Evolutionary conservation across 2,888 invertebrate species (phyloP), one percentile per base, ranked within the genome.

Genomic region (Anaspis maculata): DNA sequence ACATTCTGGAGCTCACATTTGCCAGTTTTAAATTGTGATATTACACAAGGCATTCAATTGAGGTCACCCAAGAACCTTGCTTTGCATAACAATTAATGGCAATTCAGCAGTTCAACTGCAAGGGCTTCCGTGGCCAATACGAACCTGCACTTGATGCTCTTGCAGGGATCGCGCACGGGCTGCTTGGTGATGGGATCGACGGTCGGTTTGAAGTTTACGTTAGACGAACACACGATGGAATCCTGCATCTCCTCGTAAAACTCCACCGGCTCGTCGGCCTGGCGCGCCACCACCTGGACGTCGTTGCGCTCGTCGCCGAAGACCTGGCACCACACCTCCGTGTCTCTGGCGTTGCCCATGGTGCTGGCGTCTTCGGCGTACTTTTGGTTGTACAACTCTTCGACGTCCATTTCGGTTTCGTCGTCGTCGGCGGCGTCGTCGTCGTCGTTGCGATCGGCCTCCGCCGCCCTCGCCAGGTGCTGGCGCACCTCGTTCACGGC

Each of bases 131-230:
- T n/a, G n/a, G n/a, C n/a, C n/a, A n/a, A n/a, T n/a, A n/a, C n/a
- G n/a, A n/a, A n/a, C n/a, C n/a, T n/a, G n/a, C 60, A 60, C 15
- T 32, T 45, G 16, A 30, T 49, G 34, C 51, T 59, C 24, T 46
- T 46, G 26, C 51, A 48, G 3, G 58, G 56, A 23, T 53, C 49
- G 30, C 32, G 41, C 16, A 60, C 54, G 7, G 51, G 35, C 2
- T 19, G 37, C 45, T 58, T 58, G 12, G 49, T 51, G 15, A 60
- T 54, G 1, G 60, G 60, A 42, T 60, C 60, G 3, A 57, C 31
- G 1, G 57, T 58, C 9, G 54, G 52, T 13, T 48, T 41, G 33
- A 57, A 58, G n/a, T n/a, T n/a, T 6, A 47, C 47, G 34, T 46
- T 51, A 5, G 54, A 46, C 3, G 34, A 34, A 37, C 50, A 53